A percentile compares a stretch with the other conserved stretches of the same genome.
These are phyloP conservation scores for Dysmachus trigonus DNA, from an alignment of 2,888 invertebrate genomes.

Conservation along the genomic window DNA sequence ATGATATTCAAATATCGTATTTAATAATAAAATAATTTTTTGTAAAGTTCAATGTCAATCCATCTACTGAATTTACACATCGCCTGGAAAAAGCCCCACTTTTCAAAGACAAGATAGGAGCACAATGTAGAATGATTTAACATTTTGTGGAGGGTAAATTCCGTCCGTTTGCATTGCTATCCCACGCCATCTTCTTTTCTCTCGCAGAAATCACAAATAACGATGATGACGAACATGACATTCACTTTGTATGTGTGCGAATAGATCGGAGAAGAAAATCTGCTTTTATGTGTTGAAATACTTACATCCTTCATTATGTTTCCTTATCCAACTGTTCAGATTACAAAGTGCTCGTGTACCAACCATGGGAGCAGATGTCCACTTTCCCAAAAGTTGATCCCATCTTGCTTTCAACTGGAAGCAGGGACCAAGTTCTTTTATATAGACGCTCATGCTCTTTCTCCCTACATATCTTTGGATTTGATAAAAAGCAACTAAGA, in stretches of 20 bases:
- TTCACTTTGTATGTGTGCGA: not conserved
- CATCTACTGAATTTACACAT: not conserved
- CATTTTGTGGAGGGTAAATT: not conserved
- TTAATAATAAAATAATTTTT: not conserved
- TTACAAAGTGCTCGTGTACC: not conserved
- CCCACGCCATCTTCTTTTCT: not conserved
- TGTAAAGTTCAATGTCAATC: not conserved
- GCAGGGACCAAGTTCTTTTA: not conserved
- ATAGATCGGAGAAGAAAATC: not conserved
- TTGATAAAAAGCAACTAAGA: not conserved
- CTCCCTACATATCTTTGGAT: not conserved
- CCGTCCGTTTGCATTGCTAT: not conserved
- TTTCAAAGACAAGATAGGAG: not conserved
- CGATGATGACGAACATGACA: conserved; percentile 28
- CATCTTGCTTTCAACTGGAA: not conserved
- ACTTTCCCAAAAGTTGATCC: conserved; percentile 18
- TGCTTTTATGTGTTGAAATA: not conserved
- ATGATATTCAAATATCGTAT: not conserved
- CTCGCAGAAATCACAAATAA: conserved; percentile 26
- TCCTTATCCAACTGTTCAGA: conserved; percentile 21
- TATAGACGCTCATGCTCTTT: not conserved
- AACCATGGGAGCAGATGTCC: not conserved
- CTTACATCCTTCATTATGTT: conserved; percentile 35
- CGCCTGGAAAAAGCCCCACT: not conserved
- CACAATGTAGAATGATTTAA: conserved; percentile 24